phyloP scores from a whole-genome alignment of 2,113 vertebrate species.

The Speoplatyrhinus poulsoni region DNA sequence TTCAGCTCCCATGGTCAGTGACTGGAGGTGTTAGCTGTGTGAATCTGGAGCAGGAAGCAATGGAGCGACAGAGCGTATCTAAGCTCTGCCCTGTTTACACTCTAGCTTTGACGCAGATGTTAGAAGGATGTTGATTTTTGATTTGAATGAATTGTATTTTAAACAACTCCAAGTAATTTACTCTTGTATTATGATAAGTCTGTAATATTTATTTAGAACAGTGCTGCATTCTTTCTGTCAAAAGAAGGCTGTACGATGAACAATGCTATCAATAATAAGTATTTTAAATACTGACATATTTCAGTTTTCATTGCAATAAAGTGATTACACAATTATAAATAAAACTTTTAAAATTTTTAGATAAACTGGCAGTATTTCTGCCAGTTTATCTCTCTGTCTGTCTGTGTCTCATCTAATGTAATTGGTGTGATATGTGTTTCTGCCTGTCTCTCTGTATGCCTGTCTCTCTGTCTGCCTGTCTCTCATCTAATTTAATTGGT shows the following conservation, averaged over 20 bases:
- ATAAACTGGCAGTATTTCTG: no score
- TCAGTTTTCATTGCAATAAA: no score
- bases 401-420: background rate
- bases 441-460: constrained; percentile 5
- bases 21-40: background rate
- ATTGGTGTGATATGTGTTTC: background rate
- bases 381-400: background rate
- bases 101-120: constrained; percentile 19
- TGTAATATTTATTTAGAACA: no score
- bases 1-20: constrained; percentile 20
- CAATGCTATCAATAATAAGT: no score
- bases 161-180: no score
- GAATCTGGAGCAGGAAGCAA: constrained; percentile 12
- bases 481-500: background rate
- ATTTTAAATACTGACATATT: no score
- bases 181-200: no score
- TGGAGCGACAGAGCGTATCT: background rate
- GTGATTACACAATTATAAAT: no score
- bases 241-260: no score
- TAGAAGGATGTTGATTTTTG: background rate
- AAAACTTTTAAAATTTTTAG: no score
- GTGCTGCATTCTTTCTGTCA: no score
- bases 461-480: background rate
- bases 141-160: constrained; percentile 1
- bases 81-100: constrained; percentile 10